Conservation (phyloP, 37 sponge, comb jelly and placozoan genomes). For the Ephydatia muelleri region DNA sequence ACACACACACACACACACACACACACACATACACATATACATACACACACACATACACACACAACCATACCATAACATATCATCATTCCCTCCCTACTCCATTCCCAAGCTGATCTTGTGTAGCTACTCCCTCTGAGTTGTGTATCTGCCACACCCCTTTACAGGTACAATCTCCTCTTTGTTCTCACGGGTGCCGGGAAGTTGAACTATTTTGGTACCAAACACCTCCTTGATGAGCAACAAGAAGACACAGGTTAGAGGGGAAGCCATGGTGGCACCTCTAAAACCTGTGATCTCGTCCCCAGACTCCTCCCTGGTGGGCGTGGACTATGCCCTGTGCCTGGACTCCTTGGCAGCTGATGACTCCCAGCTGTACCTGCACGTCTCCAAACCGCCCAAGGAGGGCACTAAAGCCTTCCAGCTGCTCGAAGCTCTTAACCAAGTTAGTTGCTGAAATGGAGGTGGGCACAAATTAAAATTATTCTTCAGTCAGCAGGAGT, state of each 20-base stretch:
- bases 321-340: constrained; percentile 87
- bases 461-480: background rate
- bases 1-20: too few species aligned
- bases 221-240: constrained; percentile 71
- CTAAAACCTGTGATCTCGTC: background rate
- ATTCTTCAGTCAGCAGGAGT: constrained; percentile 14
- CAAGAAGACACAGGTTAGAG: constrained; percentile 48
- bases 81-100: too few species aligned
- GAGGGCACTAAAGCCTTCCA: constrained; percentile 57
- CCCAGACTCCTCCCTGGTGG: constrained; percentile 37
- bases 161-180: constrained; percentile 80
- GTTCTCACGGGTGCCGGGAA: constrained; percentile 85
- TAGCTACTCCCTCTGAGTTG: background rate
- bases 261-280: background rate
- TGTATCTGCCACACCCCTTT: background rate
- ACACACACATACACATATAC: too few species aligned
- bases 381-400: constrained; percentile 91
- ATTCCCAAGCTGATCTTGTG: too few species aligned
- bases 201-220: constrained; percentile 90
- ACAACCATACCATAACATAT: too few species aligned
- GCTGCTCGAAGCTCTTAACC: constrained; percentile 45
- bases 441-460: background rate
- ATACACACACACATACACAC: too few species aligned
- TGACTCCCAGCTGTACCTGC: constrained; percentile 54
- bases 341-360: constrained; percentile 74